Percentiles rank a stretch among this genome's conserved stretches.
Evolutionary conservation across 1,140 invertebrate species (phyloP).

Genomic region (Drosophila azteca): DNA sequence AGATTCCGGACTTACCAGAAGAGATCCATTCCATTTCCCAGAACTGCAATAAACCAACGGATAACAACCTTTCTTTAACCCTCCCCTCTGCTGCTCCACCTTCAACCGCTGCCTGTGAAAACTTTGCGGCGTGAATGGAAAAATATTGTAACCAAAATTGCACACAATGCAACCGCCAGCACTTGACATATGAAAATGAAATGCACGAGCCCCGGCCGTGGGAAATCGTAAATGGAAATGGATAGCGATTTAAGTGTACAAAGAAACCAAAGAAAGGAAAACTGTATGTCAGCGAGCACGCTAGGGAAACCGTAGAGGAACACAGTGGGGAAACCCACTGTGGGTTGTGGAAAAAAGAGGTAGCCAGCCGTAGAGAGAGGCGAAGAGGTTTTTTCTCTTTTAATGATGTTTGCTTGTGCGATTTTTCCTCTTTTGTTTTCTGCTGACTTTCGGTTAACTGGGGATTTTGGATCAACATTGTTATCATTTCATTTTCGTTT

Average conservation of each 20-base stretch:
- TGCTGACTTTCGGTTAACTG: constrained; percentile 32
- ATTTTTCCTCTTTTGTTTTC: constrained; percentile 28
- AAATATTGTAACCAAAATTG: constrained; percentile 48
- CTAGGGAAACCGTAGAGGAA: neutral
- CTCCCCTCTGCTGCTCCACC: constrained; percentile 8
- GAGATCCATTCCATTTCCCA: constrained; percentile 12
- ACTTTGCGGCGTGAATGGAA: constrained; percentile 20
- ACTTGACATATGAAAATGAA: constrained; percentile 37
- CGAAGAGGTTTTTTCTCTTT: constrained; percentile 16
- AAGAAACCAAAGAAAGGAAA: too few relatives aligned
- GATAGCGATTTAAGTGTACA: constrained; percentile 35
- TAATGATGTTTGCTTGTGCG: constrained; percentile 38
- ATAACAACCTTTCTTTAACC: neutral
- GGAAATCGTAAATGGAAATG: constrained; percentile 37
- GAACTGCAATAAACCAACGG: constrained; percentile 24
- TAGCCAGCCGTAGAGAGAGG: too few relatives aligned
- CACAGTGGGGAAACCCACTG: too few relatives aligned
- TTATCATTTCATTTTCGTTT: constrained; percentile 51
- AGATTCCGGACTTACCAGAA: constrained; percentile 1
- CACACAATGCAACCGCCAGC: constrained; percentile 28
- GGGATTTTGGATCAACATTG: constrained; percentile 40
- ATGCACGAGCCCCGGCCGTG: constrained; percentile 4
- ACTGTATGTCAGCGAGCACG: too few relatives aligned
- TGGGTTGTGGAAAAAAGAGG: too few relatives aligned
- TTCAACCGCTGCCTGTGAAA: neutral